These are phyloP conservation scores for Zaprionus tsacasi DNA, from an alignment of 1,140 invertebrate genomes.

Conservation along the genomic window DNA sequence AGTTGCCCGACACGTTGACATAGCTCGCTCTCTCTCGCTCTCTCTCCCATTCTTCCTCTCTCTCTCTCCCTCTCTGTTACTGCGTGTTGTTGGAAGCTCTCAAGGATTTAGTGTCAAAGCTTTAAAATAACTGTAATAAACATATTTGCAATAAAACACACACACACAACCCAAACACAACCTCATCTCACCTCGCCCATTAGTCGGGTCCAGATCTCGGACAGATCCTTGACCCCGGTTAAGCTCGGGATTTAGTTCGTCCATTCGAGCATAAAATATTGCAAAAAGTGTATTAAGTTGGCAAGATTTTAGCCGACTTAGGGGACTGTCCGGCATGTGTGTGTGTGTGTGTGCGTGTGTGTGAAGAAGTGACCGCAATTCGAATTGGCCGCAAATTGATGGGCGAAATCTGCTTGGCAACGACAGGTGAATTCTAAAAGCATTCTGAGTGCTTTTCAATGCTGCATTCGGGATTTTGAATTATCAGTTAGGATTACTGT, in stretches of 20 bases:
- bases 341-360: not conserved
- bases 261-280: conserved; percentile 57
- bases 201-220: conserved; percentile 23
- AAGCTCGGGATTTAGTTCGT: conserved; percentile 12
- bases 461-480: not conserved
- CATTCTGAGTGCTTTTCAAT: not conserved
- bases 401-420: not conserved
- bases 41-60: not conserved
- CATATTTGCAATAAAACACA: conserved; percentile 48
- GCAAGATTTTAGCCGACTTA: conserved; percentile 48
- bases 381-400: conserved; percentile 1
- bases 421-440: conserved; percentile 5
- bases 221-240: conserved; percentile 34
- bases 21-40: conserved; percentile 11
- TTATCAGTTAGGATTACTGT: not conserved
- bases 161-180: conserved; percentile 20
- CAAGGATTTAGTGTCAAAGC: conserved; percentile 45
- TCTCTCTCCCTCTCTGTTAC: not conserved
- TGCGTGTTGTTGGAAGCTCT: not conserved
- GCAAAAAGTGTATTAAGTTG: conserved; percentile 56
- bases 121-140: conserved; percentile 63
- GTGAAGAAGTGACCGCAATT: conserved; percentile 6
- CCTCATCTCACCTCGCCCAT: conserved; percentile 38
- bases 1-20: conserved; percentile 8
- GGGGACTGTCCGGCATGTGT: not conserved